Conservation (phyloP, 2,113 vertebrate genomes). For the Helogale parvula region DNA sequence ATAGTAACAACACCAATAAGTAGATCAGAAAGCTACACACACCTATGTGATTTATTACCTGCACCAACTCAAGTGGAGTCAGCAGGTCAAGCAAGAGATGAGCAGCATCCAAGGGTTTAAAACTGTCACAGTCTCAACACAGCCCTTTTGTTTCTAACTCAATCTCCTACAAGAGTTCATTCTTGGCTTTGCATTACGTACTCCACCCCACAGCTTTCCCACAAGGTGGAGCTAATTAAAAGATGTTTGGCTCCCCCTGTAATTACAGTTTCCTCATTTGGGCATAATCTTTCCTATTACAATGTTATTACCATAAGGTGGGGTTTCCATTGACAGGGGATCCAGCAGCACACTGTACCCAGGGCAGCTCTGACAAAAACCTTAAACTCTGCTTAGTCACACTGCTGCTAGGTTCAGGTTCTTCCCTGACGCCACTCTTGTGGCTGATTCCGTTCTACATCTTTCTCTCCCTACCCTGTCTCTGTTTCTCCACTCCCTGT, state of each 20-base stretch:
- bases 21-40: not conserved
- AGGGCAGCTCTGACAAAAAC: not conserved
- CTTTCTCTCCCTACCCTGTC: not conserved
- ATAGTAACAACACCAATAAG: not conserved
- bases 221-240: not conserved
- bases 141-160: not conserved
- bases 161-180: not conserved
- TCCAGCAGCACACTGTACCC: not conserved
- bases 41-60: not conserved
- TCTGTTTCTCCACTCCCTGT: not conserved
- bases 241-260: not conserved
- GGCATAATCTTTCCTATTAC: not conserved
- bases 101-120: not conserved
- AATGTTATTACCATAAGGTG: not conserved
- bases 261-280: not conserved
- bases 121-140: too few relatives aligned
- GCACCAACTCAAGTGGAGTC: not conserved
- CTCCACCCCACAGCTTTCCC: not conserved
- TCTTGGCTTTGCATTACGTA: not conserved
- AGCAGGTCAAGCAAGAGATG: not conserved
- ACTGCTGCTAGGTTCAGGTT: fast-evolving
- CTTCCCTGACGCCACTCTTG: fast-evolving
- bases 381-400: not conserved
- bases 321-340: not conserved
- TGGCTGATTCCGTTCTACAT: not conserved